These are phyloP conservation scores for Anhinga rufa DNA, from an alignment of 2,113 vertebrate species.

Conservation along the genomic window DNA sequence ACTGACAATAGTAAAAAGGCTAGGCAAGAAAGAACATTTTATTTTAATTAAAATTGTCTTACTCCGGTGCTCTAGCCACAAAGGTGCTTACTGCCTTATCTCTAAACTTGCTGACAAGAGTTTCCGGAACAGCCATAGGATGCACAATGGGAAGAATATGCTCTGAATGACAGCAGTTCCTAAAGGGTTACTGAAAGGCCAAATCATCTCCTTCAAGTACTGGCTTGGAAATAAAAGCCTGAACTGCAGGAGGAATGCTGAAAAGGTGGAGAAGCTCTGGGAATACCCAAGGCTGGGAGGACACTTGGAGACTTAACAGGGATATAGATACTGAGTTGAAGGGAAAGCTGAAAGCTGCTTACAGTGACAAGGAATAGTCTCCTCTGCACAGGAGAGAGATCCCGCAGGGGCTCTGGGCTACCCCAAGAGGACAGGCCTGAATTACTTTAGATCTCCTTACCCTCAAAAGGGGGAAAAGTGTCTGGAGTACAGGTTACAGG, in stretches of 20 bases:
- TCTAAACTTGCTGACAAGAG: not conserved
- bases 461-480: no score
- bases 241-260: not conserved
- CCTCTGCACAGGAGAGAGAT: not conserved
- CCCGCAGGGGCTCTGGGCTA: not conserved
- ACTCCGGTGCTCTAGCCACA: not conserved
- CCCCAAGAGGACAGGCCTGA: not conserved
- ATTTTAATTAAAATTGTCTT: not conserved
- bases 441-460: not conserved
- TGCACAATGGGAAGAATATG: not conserved
- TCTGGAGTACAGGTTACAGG: not conserved
- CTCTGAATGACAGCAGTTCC: not conserved
- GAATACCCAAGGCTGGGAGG: not conserved
- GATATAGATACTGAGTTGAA: not conserved
- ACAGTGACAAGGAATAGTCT: not conserved
- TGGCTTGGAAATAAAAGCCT: not conserved
- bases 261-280: not conserved
- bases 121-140: not conserved
- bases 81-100: not conserved
- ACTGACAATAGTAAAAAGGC: not conserved
- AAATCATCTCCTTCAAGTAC: not conserved
- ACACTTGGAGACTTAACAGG: accelerated
- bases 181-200: not conserved
- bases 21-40: not conserved
- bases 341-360: not conserved